Evolutionary conservation across 2,888 invertebrate genomes (phyloP), one percentile per base, ranked within the genome.

Genomic region (Macropis europaea): DNA sequence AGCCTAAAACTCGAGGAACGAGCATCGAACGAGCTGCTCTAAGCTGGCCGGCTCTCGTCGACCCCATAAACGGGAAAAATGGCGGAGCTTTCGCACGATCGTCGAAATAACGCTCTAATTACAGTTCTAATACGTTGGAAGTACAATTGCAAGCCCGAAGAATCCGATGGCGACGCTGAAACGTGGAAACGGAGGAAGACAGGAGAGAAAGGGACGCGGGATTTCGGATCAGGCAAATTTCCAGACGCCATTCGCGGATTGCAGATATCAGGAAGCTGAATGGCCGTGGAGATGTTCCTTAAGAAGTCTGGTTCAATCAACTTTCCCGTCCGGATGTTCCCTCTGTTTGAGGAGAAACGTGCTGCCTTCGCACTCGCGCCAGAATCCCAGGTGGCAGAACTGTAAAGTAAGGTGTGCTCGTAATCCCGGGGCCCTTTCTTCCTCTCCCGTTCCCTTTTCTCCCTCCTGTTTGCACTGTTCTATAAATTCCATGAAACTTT

Each of bases 271-370:
- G 38, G 26, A 40, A 28, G 52, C 45, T 56, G 70, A 63, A 62
- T 59, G 36, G 60, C 36, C 32, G 24, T 13, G 54, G 59, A 53
- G 53, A 47, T 56, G 38, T 69, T 73, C 68, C 59, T 68, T 54
- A 72, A 75, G 75, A 48, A 66, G 75, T 59, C 61, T 28, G 40
- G 74, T 68, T 64, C 68, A 72, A 76, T 76, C 75, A 75, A 68
- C 64, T 75, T 72, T 61, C 50, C 38, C 24, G 30, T 34, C 30
- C 45, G 40, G 52, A 59, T 68, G 48, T 64, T 57, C 61, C 36
- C 52, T 30, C 61, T 68, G 68, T 76, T 75, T 28, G 54, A 67
- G 43, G 19, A 17, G 22, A 32, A 52, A 69, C 61, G 38, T 50
- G 56, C 53, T 42, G 73, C 36, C 38, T 54, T 43, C 59, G 60